phyloP scores from a whole-genome alignment of 2,797 vertebrate species.

The Jordanella pulchra region DNA sequence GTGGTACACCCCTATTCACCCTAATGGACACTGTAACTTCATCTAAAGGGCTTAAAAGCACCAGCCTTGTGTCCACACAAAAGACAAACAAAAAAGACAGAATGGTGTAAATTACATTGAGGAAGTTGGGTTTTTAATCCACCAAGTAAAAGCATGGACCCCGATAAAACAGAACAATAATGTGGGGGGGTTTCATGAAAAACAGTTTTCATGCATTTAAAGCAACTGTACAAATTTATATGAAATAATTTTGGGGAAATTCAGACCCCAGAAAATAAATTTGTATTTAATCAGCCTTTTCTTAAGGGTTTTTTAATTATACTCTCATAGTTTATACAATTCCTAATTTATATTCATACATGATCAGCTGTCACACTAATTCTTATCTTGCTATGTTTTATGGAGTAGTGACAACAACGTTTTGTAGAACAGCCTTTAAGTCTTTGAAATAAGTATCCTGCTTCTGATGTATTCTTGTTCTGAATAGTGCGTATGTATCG shows the following conservation, averaged over 20 bases:
- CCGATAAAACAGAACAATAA: not conserved
- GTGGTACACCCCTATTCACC: constrained; percentile 36
- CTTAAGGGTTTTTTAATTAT: not conserved
- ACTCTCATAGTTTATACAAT: too few relatives aligned
- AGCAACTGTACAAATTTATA: not conserved
- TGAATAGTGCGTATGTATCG: not conserved
- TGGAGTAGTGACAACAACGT: not conserved
- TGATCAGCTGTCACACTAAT: too few relatives aligned
- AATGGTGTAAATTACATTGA: not conserved
- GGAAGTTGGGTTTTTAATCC: not conserved
- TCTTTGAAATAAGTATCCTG: too few relatives aligned
- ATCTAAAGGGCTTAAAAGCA: constrained; percentile 61
- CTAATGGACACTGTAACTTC: constrained; percentile 42
- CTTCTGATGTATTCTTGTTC: too few relatives aligned
- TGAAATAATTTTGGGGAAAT: not conserved
- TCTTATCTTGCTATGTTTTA: not conserved
- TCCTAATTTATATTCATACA: too few relatives aligned
- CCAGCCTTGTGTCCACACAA: constrained; percentile 46
- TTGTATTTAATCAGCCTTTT: not conserved
- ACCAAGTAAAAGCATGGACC: not conserved
- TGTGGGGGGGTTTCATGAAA: not conserved
- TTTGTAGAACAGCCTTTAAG: too few relatives aligned
- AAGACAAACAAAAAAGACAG: constrained; percentile 61
- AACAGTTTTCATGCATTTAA: not conserved
- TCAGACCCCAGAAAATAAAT: not conserved